These are phyloP conservation scores for Ellobius talpinus DNA, from an alignment of 2,113 vertebrate genomes.

Conservation along the genomic window DNA sequence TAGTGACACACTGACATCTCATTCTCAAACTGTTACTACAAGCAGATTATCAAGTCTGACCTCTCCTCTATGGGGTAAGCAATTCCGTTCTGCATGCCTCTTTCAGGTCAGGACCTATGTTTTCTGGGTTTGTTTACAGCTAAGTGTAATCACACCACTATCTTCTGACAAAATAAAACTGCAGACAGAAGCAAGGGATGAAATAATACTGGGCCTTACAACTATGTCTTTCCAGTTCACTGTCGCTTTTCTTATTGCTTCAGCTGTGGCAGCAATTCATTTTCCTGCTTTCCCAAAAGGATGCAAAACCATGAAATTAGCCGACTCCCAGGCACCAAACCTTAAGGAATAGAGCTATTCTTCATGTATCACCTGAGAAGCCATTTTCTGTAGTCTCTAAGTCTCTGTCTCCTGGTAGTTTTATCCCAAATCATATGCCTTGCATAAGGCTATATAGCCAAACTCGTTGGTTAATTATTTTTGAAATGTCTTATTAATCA, in stretches of 20 bases:
- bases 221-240: neutral
- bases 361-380: neutral
- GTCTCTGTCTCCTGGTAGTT: neutral
- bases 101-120: neutral
- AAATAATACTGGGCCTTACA: neutral
- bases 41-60: neutral
- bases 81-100: neutral
- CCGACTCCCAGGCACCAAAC: neutral
- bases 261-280: neutral
- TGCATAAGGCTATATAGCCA: neutral
- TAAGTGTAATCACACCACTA: neutral
- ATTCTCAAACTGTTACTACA: neutral
- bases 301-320: neutral
- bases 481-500: constrained; percentile 39
- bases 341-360: neutral
- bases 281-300: neutral
- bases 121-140: neutral
- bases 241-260: neutral
- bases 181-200: neutral
- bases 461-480: neutral
- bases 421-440: constrained; percentile 11
- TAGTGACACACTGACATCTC: neutral
- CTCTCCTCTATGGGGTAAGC: neutral
- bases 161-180: neutral
- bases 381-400: neutral